Evolutionary conservation across 2,797 vertebrate species (phyloP), one percentile per base, ranked within the genome.

Genomic region (Sebastes steindachneri): DNA sequence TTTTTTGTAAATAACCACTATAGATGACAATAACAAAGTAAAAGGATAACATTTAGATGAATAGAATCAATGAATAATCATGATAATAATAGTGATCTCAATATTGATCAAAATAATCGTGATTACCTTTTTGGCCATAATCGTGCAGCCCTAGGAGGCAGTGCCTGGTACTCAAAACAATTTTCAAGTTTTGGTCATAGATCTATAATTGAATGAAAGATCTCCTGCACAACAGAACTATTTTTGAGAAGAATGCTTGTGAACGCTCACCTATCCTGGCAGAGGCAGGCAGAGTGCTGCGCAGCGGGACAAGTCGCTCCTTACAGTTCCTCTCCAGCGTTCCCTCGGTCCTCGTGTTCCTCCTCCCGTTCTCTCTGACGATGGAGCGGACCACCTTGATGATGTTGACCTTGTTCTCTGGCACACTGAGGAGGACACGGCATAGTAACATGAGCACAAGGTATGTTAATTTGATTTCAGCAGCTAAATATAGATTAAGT

Each of bases 311-410:
- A 10, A 97, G 85, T 3, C 95, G 96, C 51, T 97, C 97, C 89
- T 95, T 98, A 31, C 92, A 92, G 3, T 84, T 72, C 89, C 95
- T 97, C 83, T 99, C 98, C 84, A 96, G 48, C 0, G 96, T 94
- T 0, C 94, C 90, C 11, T 98, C 97, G 23, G 93, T 95, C 90
- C 93, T 97, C 87, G 88, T 87, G 90, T 96, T 96, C 75, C 97
- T 97, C 86, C 97, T 95, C 90, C 97, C 95, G 73, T 98, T 99
- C 85, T 99, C 97, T 89, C 98, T 86, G 90, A 99, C 94, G 80
- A 99, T 96, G 15, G 97, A 97, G 74, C 98, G 98, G 69, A 99
- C 97, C 91, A 97, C 97, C 94, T 98, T 99, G 84, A 99, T 96
- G 1, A 96, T 95, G 90, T 77, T 97, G 81, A 97, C 96, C 93